Evolutionary conservation across 2,888 invertebrate genomes (phyloP).

Genomic region (Lasioglossum villosulum): DNA sequence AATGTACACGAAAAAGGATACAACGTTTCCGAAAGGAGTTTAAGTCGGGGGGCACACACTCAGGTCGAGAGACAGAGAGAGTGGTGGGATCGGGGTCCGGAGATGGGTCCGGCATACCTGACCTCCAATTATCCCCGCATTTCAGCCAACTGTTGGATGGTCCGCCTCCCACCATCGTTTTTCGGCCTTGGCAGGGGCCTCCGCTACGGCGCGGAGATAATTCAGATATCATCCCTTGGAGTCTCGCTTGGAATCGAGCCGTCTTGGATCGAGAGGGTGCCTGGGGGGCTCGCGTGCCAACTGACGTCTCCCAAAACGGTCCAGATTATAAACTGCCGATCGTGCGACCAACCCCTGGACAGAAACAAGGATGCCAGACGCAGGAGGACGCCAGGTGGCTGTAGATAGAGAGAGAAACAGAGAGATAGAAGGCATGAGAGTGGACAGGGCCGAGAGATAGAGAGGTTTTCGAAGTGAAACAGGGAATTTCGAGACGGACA

Average conservation of each 20-base stretch:
- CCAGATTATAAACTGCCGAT: conserved; percentile 75
- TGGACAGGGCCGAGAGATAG: conserved; percentile 21
- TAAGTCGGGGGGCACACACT: conserved; percentile 52
- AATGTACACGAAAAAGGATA: not conserved
- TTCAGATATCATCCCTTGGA: conserved; percentile 81
- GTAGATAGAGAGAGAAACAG: not conserved
- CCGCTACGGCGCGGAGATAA: conserved; percentile 72
- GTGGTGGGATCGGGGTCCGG: conserved; percentile 14
- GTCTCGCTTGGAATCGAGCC: conserved; percentile 61
- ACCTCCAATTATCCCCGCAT: conserved; percentile 80
- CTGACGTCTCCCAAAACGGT: conserved; percentile 77
- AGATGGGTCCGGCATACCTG: conserved; percentile 73
- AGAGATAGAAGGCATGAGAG: conserved; percentile 1
- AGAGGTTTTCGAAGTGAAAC: conserved; percentile 40
- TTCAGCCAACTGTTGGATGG: conserved; percentile 77
- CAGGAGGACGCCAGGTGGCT: not conserved
- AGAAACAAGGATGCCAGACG: conserved; percentile 13
- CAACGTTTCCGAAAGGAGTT: conserved; percentile 46
- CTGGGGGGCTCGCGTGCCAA: conserved; percentile 80
- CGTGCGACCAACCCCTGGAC: conserved; percentile 43
- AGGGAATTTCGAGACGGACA: conserved; percentile 26
- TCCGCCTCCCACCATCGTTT: conserved; percentile 31
- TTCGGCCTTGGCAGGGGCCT: conserved; percentile 62
- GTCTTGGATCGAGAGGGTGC: conserved; percentile 62
- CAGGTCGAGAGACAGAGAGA: not conserved